These are phyloP conservation scores for Megaceryle maxima DNA, from an alignment of 2,113 vertebrate genomes.

Conservation along the genomic window DNA sequence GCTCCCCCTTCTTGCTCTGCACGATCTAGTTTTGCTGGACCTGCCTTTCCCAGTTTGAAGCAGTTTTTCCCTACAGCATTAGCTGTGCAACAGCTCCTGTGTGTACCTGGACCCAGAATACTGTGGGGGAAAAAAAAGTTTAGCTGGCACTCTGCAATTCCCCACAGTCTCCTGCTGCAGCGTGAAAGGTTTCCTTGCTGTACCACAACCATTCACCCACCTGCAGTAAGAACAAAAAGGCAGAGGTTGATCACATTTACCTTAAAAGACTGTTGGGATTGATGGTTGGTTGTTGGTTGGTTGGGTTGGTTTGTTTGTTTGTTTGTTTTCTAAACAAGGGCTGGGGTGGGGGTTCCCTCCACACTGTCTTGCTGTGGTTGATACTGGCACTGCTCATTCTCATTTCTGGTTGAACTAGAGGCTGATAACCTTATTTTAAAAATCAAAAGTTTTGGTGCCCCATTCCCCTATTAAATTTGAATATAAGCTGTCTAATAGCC, in stretches of 20 bases:
- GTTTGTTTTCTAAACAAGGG: background rate
- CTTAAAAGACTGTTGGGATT: background rate
- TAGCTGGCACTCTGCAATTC: background rate
- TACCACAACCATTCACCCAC: background rate
- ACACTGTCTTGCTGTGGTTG: background rate
- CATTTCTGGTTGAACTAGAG: background rate
- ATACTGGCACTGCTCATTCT: background rate
- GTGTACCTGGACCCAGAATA: background rate
- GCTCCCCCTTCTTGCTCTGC: rapidly evolving
- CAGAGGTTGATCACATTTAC: background rate
- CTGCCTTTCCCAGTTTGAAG: background rate
- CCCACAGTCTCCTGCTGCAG: background rate
- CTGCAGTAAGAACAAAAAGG: background rate
- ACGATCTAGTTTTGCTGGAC: background rate
- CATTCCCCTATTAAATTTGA: background rate
- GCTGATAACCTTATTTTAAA: background rate
- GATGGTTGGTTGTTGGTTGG: too few species aligned
- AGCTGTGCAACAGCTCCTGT: rapidly evolving
- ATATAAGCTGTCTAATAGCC: background rate
- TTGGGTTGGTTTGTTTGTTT: too few species aligned
- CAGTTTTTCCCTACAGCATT: background rate
- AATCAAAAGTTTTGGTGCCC: background rate
- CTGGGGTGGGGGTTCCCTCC: background rate
- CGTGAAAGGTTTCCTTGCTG: rapidly evolving
- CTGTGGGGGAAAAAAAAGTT: background rate